Percentiles rank a stretch among this genome's conserved stretches.
Evolutionary conservation across 2,113 vertebrate genomes (phyloP).

Genomic region (Rana temporaria): DNA sequence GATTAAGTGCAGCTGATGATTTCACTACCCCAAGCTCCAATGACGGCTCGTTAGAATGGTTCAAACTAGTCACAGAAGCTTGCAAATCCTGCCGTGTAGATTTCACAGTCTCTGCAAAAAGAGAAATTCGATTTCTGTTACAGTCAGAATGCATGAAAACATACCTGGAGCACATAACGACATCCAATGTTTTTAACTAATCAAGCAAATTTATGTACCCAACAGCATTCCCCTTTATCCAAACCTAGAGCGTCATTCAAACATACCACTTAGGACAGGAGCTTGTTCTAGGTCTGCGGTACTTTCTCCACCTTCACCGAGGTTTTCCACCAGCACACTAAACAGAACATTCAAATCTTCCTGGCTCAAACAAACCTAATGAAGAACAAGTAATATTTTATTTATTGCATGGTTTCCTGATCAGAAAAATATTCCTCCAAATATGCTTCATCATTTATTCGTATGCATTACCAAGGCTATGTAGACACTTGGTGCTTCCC

Average conservation of each 20-base stretch:
- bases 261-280: background rate
- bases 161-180: no score
- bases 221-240: background rate
- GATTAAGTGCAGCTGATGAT: constrained; percentile 31
- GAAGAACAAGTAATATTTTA: constrained; percentile 7
- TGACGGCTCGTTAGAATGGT: background rate
- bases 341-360: constrained; percentile 88
- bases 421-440: no score
- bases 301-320: constrained; percentile 79
- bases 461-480: no score
- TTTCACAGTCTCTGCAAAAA: background rate
- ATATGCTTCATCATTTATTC: no score
- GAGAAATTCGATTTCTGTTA: no score
- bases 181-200: no score
- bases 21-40: background rate
- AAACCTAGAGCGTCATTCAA: background rate
- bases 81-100: constrained; percentile 51
- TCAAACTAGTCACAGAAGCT: constrained; percentile 16
- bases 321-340: constrained; percentile 89
- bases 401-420: no score
- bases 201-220: no score
- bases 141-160: no score
- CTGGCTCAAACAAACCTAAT: constrained; percentile 84
- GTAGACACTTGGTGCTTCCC: no score
- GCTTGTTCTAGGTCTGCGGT: constrained; percentile 53